These are phyloP conservation scores for Schrankia costaestrigalis DNA, from an alignment of 2,888 invertebrate genomes.

Conservation along the genomic window DNA sequence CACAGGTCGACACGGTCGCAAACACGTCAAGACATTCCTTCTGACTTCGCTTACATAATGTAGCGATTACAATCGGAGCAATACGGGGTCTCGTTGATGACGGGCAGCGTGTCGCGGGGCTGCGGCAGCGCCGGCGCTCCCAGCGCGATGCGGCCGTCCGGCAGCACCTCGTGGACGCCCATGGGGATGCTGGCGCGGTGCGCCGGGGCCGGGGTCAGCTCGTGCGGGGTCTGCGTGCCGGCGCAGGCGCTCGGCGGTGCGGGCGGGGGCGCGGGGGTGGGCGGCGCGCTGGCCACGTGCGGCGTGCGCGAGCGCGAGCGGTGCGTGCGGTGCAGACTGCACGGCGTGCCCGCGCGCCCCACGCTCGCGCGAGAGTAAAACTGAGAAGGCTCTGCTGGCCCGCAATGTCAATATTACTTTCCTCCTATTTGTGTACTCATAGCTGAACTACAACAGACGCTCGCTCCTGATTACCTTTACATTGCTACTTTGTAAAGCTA, in stretches of 20 bases:
- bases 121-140: slow-evolving; percentile 52
- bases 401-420: slow-evolving; percentile 58
- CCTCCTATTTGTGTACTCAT: too few species aligned
- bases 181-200: slow-evolving; percentile 78
- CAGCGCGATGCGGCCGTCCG: slow-evolving; percentile 74
- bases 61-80: slow-evolving; percentile 93
- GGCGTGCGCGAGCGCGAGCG: slow-evolving; percentile 69
- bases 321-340: slow-evolving; percentile 78
- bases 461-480: too few species aligned
- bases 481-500: too few species aligned
- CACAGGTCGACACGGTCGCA: slow-evolving; percentile 79
- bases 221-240: slow-evolving; percentile 58
- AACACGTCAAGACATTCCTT: slow-evolving; percentile 73
- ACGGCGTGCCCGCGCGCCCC: slow-evolving; percentile 84
- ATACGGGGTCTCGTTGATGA: slow-evolving; percentile 81
- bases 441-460: too few species aligned
- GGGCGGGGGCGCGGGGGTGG: slow-evolving; percentile 55
- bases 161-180: slow-evolving; percentile 76
- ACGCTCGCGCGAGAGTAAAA: slow-evolving; percentile 90
- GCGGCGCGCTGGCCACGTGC: slow-evolving; percentile 67
- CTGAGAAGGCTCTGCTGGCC: slow-evolving; percentile 77
- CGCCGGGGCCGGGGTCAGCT: slow-evolving; percentile 53
- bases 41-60: slow-evolving; percentile 89
- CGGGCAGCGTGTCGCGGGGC: slow-evolving; percentile 55
- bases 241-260: slow-evolving; percentile 58